Evolutionary conservation across 2,113 vertebrate species (phyloP), one percentile per base, ranked within the genome.

Genomic region (Cyanocitta stelleri): DNA sequence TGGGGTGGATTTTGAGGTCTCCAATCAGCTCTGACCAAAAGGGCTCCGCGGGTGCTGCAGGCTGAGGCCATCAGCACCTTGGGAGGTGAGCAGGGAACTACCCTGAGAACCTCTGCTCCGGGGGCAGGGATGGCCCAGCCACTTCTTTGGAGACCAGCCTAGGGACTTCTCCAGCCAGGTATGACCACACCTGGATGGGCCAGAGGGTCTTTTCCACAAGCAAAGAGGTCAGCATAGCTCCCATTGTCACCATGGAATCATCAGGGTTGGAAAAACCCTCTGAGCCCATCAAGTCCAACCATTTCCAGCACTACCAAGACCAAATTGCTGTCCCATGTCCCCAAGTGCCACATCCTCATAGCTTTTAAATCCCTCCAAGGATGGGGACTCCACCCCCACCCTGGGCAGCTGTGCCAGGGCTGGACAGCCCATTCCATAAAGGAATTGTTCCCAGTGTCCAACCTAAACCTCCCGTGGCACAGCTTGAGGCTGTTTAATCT

Each of bases 41-140:
- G 3, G 68, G 41, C 21, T 23, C 32, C 2, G 1, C 1, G 3
- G 84, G 9, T 13, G 43, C 61, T 26, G 2, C 16, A 14, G 33
- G 43, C 39, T 3, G 13, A 59, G 71, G 35, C 0, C 2, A 30
- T 23, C 1, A 0, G 19, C 48, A 49, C 24, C 51, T 16, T 3
- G 27, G 52, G 62, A 21, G 26, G 33, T 1, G 8, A 85, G 69
- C 37, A 54, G 78, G 3, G 1, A n/a, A 37, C 24, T 17, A 35
- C 63, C 49, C 46, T 0, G 0, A 49, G 15, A 77, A 24, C 10
- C 51, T 58, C 73, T 2, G 8, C 63, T 58, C 58, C 54, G 7
- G 44, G 48, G 37, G 52, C 62, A 71, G 27, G 4, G 7, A 20
- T 3, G 2, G 14, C 44, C 39, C 7, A 8, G 18, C 29, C 27